phyloP scores from a whole-genome alignment of 2,888 invertebrate species.

The Nomada ruficornis region DNA sequence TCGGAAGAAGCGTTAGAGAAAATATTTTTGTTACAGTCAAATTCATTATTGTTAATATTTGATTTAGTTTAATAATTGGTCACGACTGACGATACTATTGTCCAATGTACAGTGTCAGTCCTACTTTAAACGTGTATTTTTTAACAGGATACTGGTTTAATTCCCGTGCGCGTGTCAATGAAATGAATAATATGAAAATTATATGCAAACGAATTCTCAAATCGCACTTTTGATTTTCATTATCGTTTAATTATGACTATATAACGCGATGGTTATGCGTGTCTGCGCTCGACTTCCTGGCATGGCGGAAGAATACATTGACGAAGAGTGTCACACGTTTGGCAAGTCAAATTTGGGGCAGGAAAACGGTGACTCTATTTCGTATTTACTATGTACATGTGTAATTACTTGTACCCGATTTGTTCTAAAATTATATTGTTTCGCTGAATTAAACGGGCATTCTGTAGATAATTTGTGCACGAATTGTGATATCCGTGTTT shows the following conservation, averaged over 20 bases:
- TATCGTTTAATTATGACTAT: conserved; percentile 37
- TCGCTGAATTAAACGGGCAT: background rate
- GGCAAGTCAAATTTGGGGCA: conserved; percentile 58
- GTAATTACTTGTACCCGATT: conserved; percentile 28
- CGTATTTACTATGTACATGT: conserved; percentile 13
- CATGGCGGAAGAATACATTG: conserved; percentile 28
- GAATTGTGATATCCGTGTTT: background rate
- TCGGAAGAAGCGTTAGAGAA: too few species aligned
- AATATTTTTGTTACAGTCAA: too few species aligned
- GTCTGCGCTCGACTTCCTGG: too few species aligned
- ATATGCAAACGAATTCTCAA: conserved; percentile 9
- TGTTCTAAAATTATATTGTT: background rate
- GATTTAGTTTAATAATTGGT: too few species aligned
- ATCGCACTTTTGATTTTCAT: conserved; percentile 24
- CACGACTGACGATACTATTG: too few species aligned
- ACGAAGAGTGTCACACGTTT: conserved; percentile 44
- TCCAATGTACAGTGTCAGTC: too few species aligned
- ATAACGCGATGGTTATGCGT: too few species aligned
- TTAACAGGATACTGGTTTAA: too few species aligned
- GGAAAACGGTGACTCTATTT: conserved; percentile 37
- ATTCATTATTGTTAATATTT: too few species aligned
- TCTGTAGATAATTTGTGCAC: background rate
- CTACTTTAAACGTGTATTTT: too few species aligned
- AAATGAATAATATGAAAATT: conserved; percentile 22
- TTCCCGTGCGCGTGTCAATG: too few species aligned